Base-by-base conservation (phyloP, 2,888 invertebrate genomes). In the Taphrorychus bicolor region DNA sequence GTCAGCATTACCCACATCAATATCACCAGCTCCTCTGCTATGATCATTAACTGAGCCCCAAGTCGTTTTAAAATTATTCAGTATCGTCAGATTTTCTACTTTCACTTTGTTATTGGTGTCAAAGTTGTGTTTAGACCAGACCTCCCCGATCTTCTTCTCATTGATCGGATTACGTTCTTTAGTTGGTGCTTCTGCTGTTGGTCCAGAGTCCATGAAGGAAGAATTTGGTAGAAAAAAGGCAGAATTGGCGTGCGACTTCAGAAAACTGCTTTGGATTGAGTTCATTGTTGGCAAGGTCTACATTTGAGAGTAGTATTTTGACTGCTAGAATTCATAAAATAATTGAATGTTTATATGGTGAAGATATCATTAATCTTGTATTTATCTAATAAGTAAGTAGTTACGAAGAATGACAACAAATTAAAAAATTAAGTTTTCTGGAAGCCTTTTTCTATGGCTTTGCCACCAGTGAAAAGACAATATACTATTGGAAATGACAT, bases 51-150 rank as follows among this genome's bases (percentile, higher is more conserved):
- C 72, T n/a, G 73, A 71, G 5, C 73, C 73, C 76, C 76, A 76
- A 24, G 73, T 73, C 66, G 73, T 73, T 56, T 75, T 75, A 7
- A 74, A 67, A 63, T 73, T 72, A 52, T 72, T 71, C 23, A 73
- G 53, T 24, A 70, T 72, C 23, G 69, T 63, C 5, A 73, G 57
- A 7, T 73, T 59, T 56, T 73, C 71, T 7, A 63, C 64, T 65
- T 75, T 75, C 14, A 72, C 72, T 64, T 75, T 77, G 41, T 75
- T 77, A 21, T 74, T 72, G 59, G 75, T 72, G 56, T 77, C 76
- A 66, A 79, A 79, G 58, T 75, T 79, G 61, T 79, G 77, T 69
- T 78, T 77, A 7, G 80, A 78, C 81, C 81, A 81, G 11, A 67
- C 67, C 70, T 80, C 76, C 59, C 78, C 77, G 16, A 81, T 72